Evolutionary conservation across 2,113 vertebrate genomes (phyloP).

Genomic region (Uria aalge): DNA sequence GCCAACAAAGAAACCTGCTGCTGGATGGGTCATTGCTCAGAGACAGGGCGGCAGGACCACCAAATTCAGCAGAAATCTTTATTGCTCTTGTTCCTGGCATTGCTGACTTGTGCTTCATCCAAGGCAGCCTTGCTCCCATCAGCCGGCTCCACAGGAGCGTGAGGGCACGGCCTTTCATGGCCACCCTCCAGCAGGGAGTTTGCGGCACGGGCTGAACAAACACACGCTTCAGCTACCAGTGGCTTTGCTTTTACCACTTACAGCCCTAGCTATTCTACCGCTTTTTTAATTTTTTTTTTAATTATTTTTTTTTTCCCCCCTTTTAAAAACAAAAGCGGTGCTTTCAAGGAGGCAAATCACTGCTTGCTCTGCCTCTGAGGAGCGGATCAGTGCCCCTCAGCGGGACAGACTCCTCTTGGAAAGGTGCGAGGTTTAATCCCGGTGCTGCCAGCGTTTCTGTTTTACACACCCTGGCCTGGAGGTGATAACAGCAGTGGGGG

Average conservation of each 20-base stretch:
- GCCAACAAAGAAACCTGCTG: background rate
- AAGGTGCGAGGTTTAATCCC: background rate
- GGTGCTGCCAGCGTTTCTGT: background rate
- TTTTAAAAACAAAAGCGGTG: background rate
- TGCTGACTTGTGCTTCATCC: background rate
- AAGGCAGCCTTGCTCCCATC: background rate
- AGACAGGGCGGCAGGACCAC: background rate
- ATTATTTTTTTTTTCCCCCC: background rate
- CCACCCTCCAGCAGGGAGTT: background rate
- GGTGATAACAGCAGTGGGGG: background rate
- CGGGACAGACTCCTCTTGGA: background rate
- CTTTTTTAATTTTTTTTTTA: background rate
- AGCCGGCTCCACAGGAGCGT: background rate
- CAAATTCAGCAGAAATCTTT: background rate
- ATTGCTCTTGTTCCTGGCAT: background rate
- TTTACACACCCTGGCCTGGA: background rate
- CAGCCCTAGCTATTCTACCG: background rate
- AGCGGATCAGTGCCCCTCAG: background rate
- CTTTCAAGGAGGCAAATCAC: background rate
- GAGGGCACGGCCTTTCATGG: background rate
- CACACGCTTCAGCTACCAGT: background rate
- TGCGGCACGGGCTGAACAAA: background rate
- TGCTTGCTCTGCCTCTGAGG: background rate
- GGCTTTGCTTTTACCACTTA: background rate
- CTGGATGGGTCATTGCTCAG: background rate